phyloP scores from a whole-genome alignment of 1,140 invertebrate species.

The Achroia grisella region DNA sequence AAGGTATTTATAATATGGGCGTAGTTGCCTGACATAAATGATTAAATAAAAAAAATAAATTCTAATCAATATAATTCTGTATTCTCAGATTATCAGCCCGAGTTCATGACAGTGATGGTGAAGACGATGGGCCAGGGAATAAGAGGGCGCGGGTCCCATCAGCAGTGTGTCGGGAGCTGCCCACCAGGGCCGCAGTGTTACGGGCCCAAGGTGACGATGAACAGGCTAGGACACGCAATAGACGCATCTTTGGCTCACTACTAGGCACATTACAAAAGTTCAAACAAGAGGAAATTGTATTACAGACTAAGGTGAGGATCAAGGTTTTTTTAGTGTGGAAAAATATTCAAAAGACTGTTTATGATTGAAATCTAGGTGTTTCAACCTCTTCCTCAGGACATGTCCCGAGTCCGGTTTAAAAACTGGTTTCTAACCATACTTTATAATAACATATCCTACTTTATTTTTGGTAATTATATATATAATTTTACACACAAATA shows the following conservation, averaged over 20 bases:
- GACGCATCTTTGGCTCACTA: slow-evolving; percentile 95
- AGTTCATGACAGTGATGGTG: slow-evolving; percentile 58
- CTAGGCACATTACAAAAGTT: slow-evolving; percentile 96
- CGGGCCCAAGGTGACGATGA: slow-evolving; percentile 90
- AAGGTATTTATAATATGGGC: too few relatives aligned
- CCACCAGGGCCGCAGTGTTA: slow-evolving; percentile 60
- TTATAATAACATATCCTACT: too few relatives aligned
- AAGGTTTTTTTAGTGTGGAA: background rate
- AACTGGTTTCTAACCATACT: too few relatives aligned
- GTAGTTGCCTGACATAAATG: too few relatives aligned
- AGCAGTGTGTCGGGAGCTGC: slow-evolving; percentile 59
- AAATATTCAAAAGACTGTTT: too few relatives aligned
- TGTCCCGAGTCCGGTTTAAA: too few relatives aligned
- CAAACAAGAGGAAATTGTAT: slow-evolving; percentile 92
- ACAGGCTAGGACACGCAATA: slow-evolving; percentile 88
- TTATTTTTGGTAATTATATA: too few relatives aligned
- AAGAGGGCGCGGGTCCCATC: slow-evolving; percentile 59
- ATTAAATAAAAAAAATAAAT: too few relatives aligned
- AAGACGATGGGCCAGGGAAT: slow-evolving; percentile 44
- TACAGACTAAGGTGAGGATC: slow-evolving; percentile 81
- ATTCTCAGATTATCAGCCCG: slow-evolving; percentile 52
- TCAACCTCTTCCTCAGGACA: too few relatives aligned
- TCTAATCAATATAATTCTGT: background rate
- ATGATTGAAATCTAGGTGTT: too few relatives aligned
- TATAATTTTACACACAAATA: too few relatives aligned